Conservation (phyloP, 2,888 invertebrate genomes). For the Epistrophe eligans region DNA sequence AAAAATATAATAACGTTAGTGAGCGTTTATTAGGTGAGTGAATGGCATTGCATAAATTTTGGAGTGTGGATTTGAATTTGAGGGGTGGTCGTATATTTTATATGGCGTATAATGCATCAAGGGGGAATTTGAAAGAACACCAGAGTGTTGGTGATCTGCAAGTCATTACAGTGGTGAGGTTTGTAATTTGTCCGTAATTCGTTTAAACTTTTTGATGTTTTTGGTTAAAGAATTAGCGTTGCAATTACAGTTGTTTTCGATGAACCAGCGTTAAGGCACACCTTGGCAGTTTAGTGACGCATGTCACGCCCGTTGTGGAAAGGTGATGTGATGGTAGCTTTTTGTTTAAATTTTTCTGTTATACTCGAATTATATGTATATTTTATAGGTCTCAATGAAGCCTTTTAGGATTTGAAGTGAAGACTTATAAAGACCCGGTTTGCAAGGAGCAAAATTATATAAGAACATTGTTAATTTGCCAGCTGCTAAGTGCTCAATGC, state of each 20-base stretch:
- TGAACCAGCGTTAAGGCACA: conserved; percentile 45
- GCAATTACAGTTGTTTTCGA: conserved; percentile 55
- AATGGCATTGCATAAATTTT: conserved; percentile 64
- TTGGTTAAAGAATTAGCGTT: conserved; percentile 20
- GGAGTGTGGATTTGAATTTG: conserved; percentile 42
- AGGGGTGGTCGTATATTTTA: conserved; percentile 45
- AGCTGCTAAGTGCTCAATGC: not conserved
- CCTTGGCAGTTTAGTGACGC: conserved; percentile 73
- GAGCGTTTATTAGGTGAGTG: conserved; percentile 74
- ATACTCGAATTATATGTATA: not conserved
- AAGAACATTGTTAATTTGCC: not conserved
- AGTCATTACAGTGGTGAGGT: conserved; percentile 60
- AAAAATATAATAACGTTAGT: conserved; percentile 32
- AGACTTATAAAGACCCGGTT: conserved; percentile 2
- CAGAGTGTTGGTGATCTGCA: conserved; percentile 57
- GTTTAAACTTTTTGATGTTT: conserved; percentile 15
- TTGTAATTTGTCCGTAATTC: conserved; percentile 70
- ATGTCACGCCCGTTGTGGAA: conserved; percentile 66
- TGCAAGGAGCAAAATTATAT: not conserved
- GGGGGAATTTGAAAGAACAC: conserved; percentile 14
- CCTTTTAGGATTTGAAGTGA: not conserved
- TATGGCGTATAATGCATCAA: not conserved
- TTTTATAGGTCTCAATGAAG: not conserved
- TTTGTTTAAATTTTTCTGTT: conserved; percentile 1
- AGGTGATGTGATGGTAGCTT: conserved; percentile 23